phyloP scores from a whole-genome alignment of 1,140 invertebrate species.

The Portunus trituberculatus region DNA sequence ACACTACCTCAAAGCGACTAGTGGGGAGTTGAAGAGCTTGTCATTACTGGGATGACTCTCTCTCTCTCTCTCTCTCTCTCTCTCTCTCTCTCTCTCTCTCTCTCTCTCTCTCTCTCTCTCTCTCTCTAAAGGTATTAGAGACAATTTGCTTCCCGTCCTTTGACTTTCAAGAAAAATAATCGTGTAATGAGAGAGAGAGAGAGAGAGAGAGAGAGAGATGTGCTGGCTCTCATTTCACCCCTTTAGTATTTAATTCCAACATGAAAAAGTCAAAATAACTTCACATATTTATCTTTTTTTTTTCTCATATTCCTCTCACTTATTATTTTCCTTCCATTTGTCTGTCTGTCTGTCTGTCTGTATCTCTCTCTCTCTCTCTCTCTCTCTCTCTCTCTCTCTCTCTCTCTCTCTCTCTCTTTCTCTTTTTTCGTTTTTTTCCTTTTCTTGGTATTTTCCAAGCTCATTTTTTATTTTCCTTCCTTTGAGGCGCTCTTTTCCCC shows the following conservation, averaged over 20 bases:
- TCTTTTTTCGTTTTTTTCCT: no score
- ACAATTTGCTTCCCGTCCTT: background rate
- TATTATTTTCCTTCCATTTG: background rate
- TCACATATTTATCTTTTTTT: background rate
- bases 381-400: no score
- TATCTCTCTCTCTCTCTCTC: no score
- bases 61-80: background rate
- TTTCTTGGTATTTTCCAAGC: no score
- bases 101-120: constrained; percentile 17
- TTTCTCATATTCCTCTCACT: background rate
- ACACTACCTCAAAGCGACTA: background rate
- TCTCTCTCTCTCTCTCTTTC: no score
- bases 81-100: constrained; percentile 18
- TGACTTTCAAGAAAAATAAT: no score
- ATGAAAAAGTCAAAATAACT: background rate
- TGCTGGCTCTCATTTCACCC: background rate
- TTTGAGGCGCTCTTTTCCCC: no score
- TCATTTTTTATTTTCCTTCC: no score
- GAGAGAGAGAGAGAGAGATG: background rate
- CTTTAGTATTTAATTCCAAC: background rate
- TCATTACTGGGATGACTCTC: constrained; percentile 16
- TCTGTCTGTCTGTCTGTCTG: no score
- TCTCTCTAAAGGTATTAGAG: background rate
- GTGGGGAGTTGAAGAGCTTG: background rate
- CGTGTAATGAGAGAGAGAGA: background rate